Conservation (phyloP, 2,888 invertebrate genomes). For the Hanleya hanleyi region DNA sequence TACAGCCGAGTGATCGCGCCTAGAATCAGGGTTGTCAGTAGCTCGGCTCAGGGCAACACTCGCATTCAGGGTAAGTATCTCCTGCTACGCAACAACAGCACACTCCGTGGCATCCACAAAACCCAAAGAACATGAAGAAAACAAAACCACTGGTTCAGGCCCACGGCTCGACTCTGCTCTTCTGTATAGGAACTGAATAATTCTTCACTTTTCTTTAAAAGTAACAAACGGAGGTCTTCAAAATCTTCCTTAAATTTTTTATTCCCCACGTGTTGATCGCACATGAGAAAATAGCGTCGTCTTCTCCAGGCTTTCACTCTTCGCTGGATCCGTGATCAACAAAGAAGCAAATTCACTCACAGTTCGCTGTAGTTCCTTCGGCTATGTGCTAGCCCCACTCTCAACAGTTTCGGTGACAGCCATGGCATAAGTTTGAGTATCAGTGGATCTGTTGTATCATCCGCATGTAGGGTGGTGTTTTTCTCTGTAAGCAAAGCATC, state of each 20-base stretch:
- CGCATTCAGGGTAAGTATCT: neutral
- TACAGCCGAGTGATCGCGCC: neutral
- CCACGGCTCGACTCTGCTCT: neutral
- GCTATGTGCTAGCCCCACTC: neutral
- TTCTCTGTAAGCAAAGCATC: neutral
- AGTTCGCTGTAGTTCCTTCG: neutral
- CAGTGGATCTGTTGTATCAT: neutral
- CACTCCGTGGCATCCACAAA: neutral
- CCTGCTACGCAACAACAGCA: neutral
- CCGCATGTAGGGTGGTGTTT: neutral
- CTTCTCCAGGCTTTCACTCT: neutral
- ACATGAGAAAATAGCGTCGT: neutral
- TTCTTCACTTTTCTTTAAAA: neutral
- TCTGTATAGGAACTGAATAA: neutral
- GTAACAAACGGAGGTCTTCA: neutral
- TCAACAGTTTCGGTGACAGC: neutral
- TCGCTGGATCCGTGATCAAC: neutral
- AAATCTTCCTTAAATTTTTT: neutral
- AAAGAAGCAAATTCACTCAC: neutral
- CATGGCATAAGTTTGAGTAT: neutral
- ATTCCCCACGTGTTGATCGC: neutral
- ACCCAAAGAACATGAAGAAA: conserved; percentile 1
- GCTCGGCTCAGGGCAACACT: neutral
- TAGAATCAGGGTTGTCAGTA: neutral
- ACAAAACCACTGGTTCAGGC: neutral